Conservation (phyloP, 2,113 vertebrate genomes). For the Spilogale gracilis region DNA sequence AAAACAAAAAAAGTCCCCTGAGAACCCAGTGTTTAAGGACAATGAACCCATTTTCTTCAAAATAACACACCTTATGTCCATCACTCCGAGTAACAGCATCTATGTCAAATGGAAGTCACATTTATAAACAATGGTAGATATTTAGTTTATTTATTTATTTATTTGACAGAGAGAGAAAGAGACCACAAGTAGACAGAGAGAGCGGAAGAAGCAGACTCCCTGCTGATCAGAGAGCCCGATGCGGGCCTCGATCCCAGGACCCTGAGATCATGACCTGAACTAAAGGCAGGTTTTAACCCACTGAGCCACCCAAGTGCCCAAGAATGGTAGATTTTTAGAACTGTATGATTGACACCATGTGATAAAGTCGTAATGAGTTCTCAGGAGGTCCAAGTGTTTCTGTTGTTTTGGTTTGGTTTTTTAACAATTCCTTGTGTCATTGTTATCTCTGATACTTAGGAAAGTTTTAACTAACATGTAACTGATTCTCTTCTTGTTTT, state of each 20-base stretch:
- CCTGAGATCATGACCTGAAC: too few relatives aligned
- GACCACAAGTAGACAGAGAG: too few relatives aligned
- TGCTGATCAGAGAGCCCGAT: too few relatives aligned
- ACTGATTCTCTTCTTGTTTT: neutral
- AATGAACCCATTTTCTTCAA: neutral
- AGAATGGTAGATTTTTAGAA: neutral
- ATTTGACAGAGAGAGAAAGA: too few relatives aligned
- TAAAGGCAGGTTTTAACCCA: too few relatives aligned
- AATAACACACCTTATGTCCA: neutral
- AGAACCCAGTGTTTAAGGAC: neutral
- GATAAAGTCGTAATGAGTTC: constrained; percentile 32
- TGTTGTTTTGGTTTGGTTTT: constrained; percentile 9
- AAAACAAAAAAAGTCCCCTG: neutral
- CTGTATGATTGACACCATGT: neutral
- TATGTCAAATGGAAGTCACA: neutral
- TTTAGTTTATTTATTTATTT: neutral
- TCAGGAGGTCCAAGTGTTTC: constrained; percentile 1
- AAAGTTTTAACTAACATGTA: constrained; percentile 8
- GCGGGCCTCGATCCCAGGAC: too few relatives aligned
- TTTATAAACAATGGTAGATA: neutral
- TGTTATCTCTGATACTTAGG: neutral
- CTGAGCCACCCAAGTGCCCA: too few relatives aligned
- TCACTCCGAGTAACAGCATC: neutral
- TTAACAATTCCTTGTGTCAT: neutral
- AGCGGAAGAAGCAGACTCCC: too few relatives aligned